A percentile compares a stretch with the other conserved stretches of the same genome.
These are phyloP conservation scores for Copidosoma aretas DNA, from an alignment of 2,888 invertebrate genomes.

Conservation along the genomic window DNA sequence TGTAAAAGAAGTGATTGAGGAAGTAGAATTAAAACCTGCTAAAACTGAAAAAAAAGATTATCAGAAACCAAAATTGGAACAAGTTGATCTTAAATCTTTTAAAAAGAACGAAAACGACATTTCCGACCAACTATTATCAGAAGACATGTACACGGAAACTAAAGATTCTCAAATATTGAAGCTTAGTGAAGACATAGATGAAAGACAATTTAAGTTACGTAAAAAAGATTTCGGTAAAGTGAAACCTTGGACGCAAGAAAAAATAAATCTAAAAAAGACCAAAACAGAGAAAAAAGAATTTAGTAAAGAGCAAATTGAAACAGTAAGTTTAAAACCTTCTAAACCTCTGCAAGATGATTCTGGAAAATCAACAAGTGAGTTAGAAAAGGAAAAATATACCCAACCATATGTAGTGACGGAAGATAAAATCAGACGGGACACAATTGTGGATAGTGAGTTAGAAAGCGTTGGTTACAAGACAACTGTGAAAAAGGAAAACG, in stretches of 20 bases:
- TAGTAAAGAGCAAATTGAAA: constrained; percentile 53
- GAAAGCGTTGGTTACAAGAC: no score
- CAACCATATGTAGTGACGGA: no score
- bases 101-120: neutral
- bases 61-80: constrained; percentile 28
- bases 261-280: constrained; percentile 66
- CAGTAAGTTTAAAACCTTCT: no score
- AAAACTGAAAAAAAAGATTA: constrained; percentile 24
- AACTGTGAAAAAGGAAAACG: no score
- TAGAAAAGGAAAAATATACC: constrained; percentile 45
- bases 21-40: constrained; percentile 30
- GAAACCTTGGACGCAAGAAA: constrained; percentile 72
- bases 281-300: constrained; percentile 59
- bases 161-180: constrained; percentile 13
- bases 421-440: no score
- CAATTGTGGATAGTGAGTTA: no score
- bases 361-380: constrained; percentile 66
- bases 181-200: constrained; percentile 16
- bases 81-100: constrained; percentile 28
- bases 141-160: constrained; percentile 5
- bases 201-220: constrained; percentile 64
- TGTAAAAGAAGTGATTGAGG: constrained; percentile 56
- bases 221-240: constrained; percentile 62
- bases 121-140: neutral
- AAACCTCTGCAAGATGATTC: constrained; percentile 63